Conservation (phyloP, 2,888 invertebrate species). For the Drosophila buzzatii region DNA sequence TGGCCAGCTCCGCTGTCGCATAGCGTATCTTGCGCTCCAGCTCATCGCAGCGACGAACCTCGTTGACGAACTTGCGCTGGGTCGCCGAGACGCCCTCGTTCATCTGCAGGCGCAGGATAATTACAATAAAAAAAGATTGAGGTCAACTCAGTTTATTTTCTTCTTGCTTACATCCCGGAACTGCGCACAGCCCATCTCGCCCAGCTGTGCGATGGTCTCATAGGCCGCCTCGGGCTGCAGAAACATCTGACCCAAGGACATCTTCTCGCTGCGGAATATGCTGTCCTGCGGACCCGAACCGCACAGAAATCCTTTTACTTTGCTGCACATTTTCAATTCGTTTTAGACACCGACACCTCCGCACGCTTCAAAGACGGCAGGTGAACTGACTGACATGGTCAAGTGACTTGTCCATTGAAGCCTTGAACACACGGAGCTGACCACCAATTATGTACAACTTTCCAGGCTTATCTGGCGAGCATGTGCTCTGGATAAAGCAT, state of each 20-base stretch:
- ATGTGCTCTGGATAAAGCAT: constrained; percentile 57
- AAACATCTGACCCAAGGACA: constrained; percentile 96
- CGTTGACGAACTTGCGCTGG: constrained; percentile 93
- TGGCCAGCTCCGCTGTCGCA: constrained; percentile 91
- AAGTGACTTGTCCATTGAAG: constrained; percentile 57
- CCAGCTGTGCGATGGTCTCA: constrained; percentile 95
- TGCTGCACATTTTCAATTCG: constrained; percentile 28
- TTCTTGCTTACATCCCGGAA: constrained; percentile 94
- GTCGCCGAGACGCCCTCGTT: constrained; percentile 92
- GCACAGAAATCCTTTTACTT: constrained; percentile 48
- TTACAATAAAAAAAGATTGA: background rate
- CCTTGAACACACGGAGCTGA: constrained; percentile 26
- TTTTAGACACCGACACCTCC: constrained; percentile 34
- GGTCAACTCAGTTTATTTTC: background rate
- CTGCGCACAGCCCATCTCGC: constrained; percentile 96
- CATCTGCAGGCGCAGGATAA: constrained; percentile 86
- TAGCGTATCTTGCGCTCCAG: constrained; percentile 92
- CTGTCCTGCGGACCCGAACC: constrained; percentile 86
- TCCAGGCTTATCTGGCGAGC: constrained; percentile 60
- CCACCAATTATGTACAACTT: constrained; percentile 39
- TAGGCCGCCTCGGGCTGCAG: constrained; percentile 98
- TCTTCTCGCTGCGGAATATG: constrained; percentile 94
- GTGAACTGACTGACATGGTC: constrained; percentile 71
- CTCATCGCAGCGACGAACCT: constrained; percentile 93
- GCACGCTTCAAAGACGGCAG: constrained; percentile 40